Conservation (phyloP, 2,888 invertebrate genomes). For the Philaethria dido region DNA sequence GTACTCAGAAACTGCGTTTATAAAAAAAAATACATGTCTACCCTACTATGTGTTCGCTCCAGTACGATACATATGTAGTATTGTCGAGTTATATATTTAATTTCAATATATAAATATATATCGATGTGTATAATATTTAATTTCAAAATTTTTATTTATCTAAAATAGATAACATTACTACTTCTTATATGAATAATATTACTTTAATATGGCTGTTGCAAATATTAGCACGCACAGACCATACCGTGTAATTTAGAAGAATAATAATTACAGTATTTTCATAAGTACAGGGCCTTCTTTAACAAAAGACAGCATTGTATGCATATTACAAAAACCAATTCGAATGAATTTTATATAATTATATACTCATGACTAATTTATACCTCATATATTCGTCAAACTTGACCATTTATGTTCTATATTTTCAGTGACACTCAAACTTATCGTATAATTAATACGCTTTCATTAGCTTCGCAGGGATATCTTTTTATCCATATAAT, state of each 20-base stretch:
- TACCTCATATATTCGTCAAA: neutral
- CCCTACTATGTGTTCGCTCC: too few relatives aligned
- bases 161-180: too few relatives aligned
- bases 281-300: conserved; percentile 1
- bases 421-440: too few relatives aligned
- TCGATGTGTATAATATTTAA: neutral
- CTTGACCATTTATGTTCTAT: neutral
- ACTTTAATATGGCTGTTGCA: neutral
- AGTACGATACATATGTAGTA: too few relatives aligned
- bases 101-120: neutral
- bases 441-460: too few relatives aligned
- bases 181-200: neutral
- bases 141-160: neutral
- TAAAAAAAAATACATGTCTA: too few relatives aligned
- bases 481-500: too few relatives aligned
- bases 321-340: neutral
- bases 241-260: neutral
- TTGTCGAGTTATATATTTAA: too few relatives aligned
- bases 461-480: too few relatives aligned
- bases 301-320: conserved; percentile 13
- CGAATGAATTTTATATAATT: conserved; percentile 4
- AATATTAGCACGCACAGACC: neutral
- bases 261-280: conserved; percentile 1
- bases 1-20: too few relatives aligned
- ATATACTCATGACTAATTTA: neutral